Evolutionary conservation across 2,797 vertebrate species (phyloP).

Genomic region (Todus mexicanus): DNA sequence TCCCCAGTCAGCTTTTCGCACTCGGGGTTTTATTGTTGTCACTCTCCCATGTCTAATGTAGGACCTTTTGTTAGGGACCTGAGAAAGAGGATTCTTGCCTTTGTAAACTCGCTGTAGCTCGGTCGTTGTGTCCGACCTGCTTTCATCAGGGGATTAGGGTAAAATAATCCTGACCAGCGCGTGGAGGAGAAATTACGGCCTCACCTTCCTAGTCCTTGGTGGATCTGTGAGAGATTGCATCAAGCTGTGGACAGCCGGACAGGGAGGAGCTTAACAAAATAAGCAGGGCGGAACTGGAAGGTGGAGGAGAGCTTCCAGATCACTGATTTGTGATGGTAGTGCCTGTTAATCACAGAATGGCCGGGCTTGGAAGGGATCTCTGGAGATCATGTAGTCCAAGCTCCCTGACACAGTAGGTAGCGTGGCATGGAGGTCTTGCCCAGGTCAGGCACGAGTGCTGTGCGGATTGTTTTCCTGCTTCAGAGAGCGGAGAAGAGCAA

Average conservation of each 20-base stretch:
- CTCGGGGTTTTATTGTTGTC: background rate
- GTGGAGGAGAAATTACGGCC: background rate
- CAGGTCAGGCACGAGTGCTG: background rate
- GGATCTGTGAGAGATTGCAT: background rate
- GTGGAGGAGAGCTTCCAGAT: background rate
- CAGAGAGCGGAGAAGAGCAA: background rate
- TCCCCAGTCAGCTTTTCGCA: background rate
- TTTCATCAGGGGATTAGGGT: background rate
- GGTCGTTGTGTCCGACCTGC: background rate
- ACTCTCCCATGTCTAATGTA: background rate
- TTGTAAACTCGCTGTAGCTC: background rate
- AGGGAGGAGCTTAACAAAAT: background rate
- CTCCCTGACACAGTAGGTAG: background rate
- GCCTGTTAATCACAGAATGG: background rate
- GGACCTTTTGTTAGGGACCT: background rate
- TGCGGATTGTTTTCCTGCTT: background rate
- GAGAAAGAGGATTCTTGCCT: background rate
- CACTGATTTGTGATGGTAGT: background rate
- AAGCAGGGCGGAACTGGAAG: background rate
- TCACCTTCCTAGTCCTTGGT: background rate
- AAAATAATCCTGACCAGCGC: background rate
- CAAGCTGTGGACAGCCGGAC: background rate
- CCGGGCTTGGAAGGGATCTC: background rate
- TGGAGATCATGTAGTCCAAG: background rate
- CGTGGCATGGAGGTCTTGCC: fast-evolving